Conservation (phyloP, 2,888 invertebrate genomes). For the Adela reaumurella region DNA sequence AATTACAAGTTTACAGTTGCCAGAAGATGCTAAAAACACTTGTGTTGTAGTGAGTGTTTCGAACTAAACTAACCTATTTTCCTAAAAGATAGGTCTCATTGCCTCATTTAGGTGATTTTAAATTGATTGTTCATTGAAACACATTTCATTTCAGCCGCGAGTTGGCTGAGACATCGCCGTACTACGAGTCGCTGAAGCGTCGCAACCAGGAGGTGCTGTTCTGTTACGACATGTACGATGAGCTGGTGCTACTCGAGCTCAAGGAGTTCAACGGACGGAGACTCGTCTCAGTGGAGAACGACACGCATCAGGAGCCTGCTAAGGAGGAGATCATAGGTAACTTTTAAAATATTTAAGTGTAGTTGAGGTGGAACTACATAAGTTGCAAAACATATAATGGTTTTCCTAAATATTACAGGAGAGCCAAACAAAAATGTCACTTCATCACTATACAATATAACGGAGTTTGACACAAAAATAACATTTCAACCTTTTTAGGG, state of each 20-base stretch:
- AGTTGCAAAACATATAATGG: no score
- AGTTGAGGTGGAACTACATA: no score
- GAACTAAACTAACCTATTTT: no score
- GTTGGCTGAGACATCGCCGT: slow-evolving; percentile 91
- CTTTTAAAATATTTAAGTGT: slow-evolving; percentile 1
- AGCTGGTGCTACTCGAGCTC: slow-evolving; percentile 87
- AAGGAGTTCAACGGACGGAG: slow-evolving; percentile 72
- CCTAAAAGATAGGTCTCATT: background rate
- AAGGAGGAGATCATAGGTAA: slow-evolving; percentile 58
- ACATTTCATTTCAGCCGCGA: slow-evolving; percentile 64
- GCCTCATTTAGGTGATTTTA: background rate
- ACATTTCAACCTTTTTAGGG: no score
- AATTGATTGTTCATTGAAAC: background rate
- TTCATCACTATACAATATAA: no score
- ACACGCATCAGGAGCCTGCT: slow-evolving; percentile 73
- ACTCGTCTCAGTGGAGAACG: slow-evolving; percentile 89
- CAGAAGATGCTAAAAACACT: no score
- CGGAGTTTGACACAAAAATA: no score
- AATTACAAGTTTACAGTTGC: no score
- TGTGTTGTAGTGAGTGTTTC: no score
- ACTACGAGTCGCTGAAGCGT: slow-evolving; percentile 88
- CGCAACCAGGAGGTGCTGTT: slow-evolving; percentile 89
- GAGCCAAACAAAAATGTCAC: no score
- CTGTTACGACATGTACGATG: slow-evolving; percentile 96
- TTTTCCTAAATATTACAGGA: no score